Percentiles rank a stretch among this genome's conserved stretches.
Evolutionary conservation across 1,140 invertebrate species (phyloP).

Genomic region (Drosophila dunni): DNA sequence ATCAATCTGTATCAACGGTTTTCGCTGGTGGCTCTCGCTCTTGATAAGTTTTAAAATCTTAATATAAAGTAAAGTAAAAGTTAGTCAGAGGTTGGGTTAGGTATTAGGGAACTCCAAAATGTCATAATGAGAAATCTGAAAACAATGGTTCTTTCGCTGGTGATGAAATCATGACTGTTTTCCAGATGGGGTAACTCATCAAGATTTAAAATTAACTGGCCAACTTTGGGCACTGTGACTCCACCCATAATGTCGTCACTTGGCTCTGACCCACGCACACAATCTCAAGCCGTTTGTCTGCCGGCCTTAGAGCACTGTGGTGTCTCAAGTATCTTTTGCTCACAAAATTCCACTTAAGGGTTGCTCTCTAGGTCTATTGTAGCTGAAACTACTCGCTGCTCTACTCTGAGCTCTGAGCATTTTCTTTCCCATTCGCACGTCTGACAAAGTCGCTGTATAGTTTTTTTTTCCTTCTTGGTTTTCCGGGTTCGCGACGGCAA

Average conservation of each 20-base stretch:
- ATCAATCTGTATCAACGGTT: not conserved
- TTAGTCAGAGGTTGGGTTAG: no score
- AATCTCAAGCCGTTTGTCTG: slow-evolving; percentile 11
- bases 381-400: slow-evolving; percentile 59
- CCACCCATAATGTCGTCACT: slow-evolving; percentile 61
- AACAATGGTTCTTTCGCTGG: not conserved
- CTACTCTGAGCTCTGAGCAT: slow-evolving; percentile 27
- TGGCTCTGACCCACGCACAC: slow-evolving; percentile 28
- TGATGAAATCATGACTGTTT: slow-evolving; percentile 35
- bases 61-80: no score
- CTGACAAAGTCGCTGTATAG: slow-evolving; percentile 39
- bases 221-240: slow-evolving; percentile 22
- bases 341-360: slow-evolving; percentile 59
- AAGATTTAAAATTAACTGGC: slow-evolving; percentile 12
- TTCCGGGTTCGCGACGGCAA: slow-evolving; percentile 70
- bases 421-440: slow-evolving; percentile 48
- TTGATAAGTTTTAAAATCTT: no score
- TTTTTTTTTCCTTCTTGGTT: slow-evolving; percentile 61
- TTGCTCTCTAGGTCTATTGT: slow-evolving; percentile 78
- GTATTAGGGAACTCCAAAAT: no score
- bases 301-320: not conserved
- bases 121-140: no score
- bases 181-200: not conserved
- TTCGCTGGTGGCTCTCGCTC: no score
- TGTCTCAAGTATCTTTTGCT: slow-evolving; percentile 65